phyloP scores from a whole-genome alignment of 2,888 invertebrate genomes.

The Pseudolycoriella hygida region DNA sequence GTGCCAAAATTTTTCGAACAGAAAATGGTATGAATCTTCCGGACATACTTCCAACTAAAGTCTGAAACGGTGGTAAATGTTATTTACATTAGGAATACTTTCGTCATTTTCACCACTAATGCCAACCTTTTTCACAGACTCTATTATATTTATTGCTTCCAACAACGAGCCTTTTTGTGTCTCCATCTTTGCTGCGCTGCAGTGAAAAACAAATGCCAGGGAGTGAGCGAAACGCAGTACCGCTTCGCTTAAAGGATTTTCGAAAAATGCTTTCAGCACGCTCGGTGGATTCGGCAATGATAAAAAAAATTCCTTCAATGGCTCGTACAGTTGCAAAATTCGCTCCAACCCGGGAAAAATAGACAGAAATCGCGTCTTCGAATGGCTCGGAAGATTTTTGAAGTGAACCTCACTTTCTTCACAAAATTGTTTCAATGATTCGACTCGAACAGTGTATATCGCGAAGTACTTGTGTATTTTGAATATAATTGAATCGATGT shows the following conservation, averaged over 20 bases:
- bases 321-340: not conserved
- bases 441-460: not conserved
- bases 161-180: not conserved
- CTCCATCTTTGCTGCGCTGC: not conserved
- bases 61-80: no score
- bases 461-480: not conserved
- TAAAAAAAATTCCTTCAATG: not conserved
- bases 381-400: not conserved
- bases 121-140: no score
- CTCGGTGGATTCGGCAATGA: not conserved
- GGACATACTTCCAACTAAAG: no score
- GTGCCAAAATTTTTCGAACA: no score
- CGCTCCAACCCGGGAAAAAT: not conserved
- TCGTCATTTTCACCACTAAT: no score
- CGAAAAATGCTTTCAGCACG: not conserved
- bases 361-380: no score
- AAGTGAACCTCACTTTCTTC: not conserved
- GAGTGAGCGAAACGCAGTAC: not conserved
- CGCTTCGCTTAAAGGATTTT: not conserved
- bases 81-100: no score
- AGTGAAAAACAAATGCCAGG: not conserved
- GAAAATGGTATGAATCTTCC: no score
- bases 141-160: no score
- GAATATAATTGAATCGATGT: no score
- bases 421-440: not conserved